Evolutionary conservation across 2,888 invertebrate genomes (phyloP).

Genomic region (Sarcophaga variegata): DNA sequence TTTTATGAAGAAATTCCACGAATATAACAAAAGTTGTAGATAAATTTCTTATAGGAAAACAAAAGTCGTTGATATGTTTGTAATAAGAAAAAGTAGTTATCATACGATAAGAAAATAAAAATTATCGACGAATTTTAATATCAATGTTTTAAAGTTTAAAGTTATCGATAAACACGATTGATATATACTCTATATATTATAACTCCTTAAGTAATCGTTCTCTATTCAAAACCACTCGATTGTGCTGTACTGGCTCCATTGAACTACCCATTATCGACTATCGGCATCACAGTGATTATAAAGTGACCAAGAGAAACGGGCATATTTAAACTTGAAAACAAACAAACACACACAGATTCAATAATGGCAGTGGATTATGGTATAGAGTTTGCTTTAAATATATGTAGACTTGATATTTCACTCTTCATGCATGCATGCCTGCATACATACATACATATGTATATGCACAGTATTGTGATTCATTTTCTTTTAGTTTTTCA

Average conservation of each 20-base stretch:
- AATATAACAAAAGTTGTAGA: background rate
- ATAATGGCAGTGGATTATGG: background rate
- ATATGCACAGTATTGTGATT: background rate
- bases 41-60: background rate
- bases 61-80: background rate
- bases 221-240: background rate
- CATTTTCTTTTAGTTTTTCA: slow-evolving; percentile 14
- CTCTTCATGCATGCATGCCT: background rate
- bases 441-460: background rate
- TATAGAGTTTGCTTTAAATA: background rate
- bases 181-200: too few relatives aligned
- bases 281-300: background rate
- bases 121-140: background rate
- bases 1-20: background rate
- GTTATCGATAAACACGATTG: background rate
- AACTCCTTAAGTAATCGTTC: background rate
- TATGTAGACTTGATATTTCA: background rate
- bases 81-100: background rate
- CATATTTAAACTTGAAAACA: background rate
- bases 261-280: background rate
- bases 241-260: background rate
- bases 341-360: background rate
- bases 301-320: background rate
- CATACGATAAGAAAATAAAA: background rate
- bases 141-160: background rate